Conservation (phyloP, 2,113 vertebrate species). For the Calidris pygmaea region DNA sequence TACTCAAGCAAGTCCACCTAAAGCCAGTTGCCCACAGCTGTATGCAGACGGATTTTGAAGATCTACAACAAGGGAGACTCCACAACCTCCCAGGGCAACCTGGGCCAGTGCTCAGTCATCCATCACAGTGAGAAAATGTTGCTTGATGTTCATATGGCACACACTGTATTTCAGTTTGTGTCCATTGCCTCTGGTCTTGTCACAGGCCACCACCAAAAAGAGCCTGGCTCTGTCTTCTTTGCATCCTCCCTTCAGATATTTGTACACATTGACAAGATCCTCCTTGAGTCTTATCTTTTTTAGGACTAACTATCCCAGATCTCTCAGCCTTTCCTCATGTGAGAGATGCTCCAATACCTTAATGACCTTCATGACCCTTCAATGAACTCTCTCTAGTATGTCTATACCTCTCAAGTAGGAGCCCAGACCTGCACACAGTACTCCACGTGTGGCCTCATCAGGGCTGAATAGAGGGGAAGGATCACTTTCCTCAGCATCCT, state of each 20-base stretch:
- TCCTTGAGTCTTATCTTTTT: neutral
- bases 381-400: neutral
- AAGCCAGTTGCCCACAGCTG: neutral
- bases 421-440: neutral
- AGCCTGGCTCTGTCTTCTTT: neutral
- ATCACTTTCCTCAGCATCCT: neutral
- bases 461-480: neutral
- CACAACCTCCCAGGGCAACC: neutral
- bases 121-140: neutral
- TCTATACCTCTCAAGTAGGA: neutral
- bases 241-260: neutral
- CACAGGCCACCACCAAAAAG: neutral
- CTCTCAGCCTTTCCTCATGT: neutral
- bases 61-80: neutral
- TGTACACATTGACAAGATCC: neutral
- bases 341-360: neutral
- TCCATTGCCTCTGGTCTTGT: neutral
- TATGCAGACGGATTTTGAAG: neutral
- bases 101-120: neutral
- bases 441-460: neutral
- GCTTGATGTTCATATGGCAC: neutral
- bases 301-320: neutral
- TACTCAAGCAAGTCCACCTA: neutral
- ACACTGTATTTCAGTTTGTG: neutral
- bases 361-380: neutral